phyloP scores from a whole-genome alignment of 2,797 vertebrate genomes.

The Scyliorhinus canicula region DNA sequence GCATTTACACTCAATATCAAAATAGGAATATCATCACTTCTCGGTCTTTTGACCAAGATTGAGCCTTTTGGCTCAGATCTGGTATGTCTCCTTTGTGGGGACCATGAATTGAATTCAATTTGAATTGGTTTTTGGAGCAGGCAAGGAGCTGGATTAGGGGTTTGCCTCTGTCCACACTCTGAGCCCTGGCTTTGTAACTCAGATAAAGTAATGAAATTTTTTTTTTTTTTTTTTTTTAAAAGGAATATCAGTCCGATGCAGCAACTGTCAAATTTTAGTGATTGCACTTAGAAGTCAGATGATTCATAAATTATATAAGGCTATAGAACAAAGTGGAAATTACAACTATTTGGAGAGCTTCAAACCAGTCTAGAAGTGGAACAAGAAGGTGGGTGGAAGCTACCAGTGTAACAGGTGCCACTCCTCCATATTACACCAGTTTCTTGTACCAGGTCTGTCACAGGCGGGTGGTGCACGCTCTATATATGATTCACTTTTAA shows the following conservation, averaged over 20 bases:
- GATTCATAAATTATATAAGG: neutral
- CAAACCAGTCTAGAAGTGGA: neutral
- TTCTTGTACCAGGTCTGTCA: neutral
- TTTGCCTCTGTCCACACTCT: too few species aligned
- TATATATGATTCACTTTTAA: neutral
- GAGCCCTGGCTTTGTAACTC: too few species aligned
- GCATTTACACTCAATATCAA: neutral
- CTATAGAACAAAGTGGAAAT: constrained; percentile 10
- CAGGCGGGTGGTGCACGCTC: neutral
- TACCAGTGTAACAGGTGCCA: constrained; percentile 14
- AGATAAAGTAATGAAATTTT: too few species aligned
- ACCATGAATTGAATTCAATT: too few species aligned
- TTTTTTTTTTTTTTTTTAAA: too few species aligned
- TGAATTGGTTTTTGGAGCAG: too few species aligned
- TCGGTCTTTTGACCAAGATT: too few species aligned
- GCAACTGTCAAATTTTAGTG: constrained; percentile 26
- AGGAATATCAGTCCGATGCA: neutral
- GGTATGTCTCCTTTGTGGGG: too few species aligned
- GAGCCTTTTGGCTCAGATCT: too few species aligned
- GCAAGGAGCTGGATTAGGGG: too few species aligned
- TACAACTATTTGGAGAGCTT: neutral
- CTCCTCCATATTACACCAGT: neutral
- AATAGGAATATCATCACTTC: neutral
- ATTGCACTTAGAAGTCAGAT: neutral
- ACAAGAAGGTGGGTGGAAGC: constrained; percentile 24